These are phyloP conservation scores for Panthera tigris DNA, from an alignment of 2,113 vertebrate genomes.

Conservation along the genomic window DNA sequence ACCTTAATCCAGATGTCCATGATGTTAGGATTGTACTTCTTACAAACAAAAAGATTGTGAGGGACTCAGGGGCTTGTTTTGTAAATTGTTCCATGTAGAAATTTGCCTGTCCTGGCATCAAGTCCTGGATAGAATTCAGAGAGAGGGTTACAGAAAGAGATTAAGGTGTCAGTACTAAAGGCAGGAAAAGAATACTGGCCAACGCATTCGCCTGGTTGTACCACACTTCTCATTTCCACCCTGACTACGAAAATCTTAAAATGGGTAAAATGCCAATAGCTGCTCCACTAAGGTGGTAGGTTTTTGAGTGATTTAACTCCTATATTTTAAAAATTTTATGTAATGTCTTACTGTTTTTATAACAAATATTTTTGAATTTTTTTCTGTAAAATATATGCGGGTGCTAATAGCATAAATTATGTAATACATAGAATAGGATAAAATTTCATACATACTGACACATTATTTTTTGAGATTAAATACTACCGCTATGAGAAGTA, in stretches of 20 bases:
- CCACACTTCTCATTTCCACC: background rate
- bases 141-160: background rate
- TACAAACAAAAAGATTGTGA: background rate
- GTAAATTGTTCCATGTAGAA: conserved; percentile 50
- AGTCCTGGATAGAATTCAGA: conserved; percentile 39
- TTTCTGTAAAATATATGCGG: background rate
- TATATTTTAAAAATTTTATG: background rate
- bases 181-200: background rate
- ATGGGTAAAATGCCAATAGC: background rate
- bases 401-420: background rate
- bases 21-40: background rate
- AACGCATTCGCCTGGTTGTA: background rate
- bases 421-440: background rate
- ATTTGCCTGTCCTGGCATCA: conserved; percentile 28
- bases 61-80: conserved; percentile 23
- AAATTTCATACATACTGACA: background rate
- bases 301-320: background rate
- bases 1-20: conserved; percentile 1
- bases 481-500: background rate
- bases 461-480: background rate
- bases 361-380: background rate
- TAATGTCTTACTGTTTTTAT: background rate
- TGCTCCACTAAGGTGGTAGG: background rate
- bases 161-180: background rate
- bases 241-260: background rate